Base-by-base conservation (phyloP, 2,888 invertebrate genomes). In the Hyposoter dolosus region DNA sequence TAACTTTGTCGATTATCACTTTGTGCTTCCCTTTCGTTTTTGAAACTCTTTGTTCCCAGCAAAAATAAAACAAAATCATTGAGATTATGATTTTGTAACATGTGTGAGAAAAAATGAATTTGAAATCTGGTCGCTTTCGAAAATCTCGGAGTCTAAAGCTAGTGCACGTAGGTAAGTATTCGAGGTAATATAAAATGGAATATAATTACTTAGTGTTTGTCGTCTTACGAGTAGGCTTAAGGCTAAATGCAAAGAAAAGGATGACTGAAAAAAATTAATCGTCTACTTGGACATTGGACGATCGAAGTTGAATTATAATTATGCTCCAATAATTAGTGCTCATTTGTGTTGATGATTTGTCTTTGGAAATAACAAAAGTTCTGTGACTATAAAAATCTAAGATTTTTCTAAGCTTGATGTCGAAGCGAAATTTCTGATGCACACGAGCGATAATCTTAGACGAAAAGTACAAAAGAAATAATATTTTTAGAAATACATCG, bases 121-220 rank as follows among this genome's bases (percentile, higher is more conserved):
- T 71, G 23, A 10, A 47, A 43, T 69, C 40, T 35, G 35, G 60
- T 90, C 88, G 87, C 88, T 90, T 89, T 89, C 90, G 89, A 89
- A 88, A 84, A 90, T 88, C 90, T 89, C 88, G 89, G 88, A 85
- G 82, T 88, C 85, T 89, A 89, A 87, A 79, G 88, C 88, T 89
- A 89, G 89, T 90, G 87, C 89, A 90, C 89, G 88, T 90, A 89
- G 84, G 84, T 89, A 89, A 90, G 90, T 90, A 89, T 86, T 88
- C 86, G 87, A 89, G 87, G 87, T 89, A 90, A 90, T 91, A 90
- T 89, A 91, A 92, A 91, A 91, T 91, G 90, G 91, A 90, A 90
- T 91, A 86, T 87, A 87, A 72, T 82, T 83, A 65, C 79, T 77
- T 71, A 77, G 53, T 65, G 45, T 66, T 47, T 79, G 77, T 76